Percentiles rank a stretch among this genome's conserved stretches.
Evolutionary conservation across 2,113 vertebrate genomes (phyloP).

Genomic region (Gnathonemus longibarbis): DNA sequence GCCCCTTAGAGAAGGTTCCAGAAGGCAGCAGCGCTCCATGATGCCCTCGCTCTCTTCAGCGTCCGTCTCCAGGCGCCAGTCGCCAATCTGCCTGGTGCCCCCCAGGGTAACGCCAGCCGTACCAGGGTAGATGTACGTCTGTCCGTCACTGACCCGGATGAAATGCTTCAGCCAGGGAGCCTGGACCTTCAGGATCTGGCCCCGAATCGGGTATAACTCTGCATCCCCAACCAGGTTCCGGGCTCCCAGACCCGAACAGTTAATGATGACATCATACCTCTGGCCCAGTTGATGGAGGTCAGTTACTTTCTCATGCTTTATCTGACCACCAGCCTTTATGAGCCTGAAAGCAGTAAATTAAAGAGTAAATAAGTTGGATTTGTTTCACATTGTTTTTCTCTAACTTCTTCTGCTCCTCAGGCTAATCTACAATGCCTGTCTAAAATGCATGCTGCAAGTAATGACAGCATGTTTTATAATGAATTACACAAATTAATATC

Average conservation of each 20-base stretch:
- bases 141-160: slow-evolving; percentile 67
- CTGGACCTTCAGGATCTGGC: slow-evolving; percentile 75
- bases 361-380: background rate
- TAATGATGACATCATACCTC: slow-evolving; percentile 71
- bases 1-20: slow-evolving; percentile 72
- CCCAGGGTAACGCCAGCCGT: slow-evolving; percentile 64
- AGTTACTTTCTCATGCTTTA: slow-evolving; percentile 57
- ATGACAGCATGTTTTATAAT: background rate
- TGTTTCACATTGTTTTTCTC: background rate
- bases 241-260: slow-evolving; percentile 81
- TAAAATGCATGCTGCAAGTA: background rate
- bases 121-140: slow-evolving; percentile 82
- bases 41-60: slow-evolving; percentile 56
- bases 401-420: background rate
- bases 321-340: slow-evolving; percentile 56
- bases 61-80: slow-evolving; percentile 66
- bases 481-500: background rate
- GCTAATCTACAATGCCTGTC: background rate
- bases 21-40: slow-evolving; percentile 63
- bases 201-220: slow-evolving; percentile 64
- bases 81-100: slow-evolving; percentile 69
- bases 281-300: slow-evolving; percentile 67
- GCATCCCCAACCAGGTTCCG: slow-evolving; percentile 58
- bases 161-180: slow-evolving; percentile 90
- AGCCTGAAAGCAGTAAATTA: slow-evolving; percentile 52